Percentiles rank a stretch among this genome's conserved stretches.
These are phyloP conservation scores for Cataglyphis altisquamis DNA, from an alignment of 2,888 invertebrate genomes.

Conservation along the genomic window DNA sequence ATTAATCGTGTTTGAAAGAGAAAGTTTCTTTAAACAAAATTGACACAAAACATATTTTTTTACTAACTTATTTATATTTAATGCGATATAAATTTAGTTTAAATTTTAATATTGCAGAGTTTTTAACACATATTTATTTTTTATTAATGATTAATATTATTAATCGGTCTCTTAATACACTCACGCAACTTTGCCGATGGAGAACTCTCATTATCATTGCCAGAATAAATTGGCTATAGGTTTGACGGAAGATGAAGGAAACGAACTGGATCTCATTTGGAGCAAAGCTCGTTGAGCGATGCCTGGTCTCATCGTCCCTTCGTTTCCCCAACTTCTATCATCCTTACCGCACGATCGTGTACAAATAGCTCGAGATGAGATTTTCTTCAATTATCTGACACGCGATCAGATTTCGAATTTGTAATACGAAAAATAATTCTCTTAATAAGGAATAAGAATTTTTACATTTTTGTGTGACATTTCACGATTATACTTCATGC, in stretches of 20 bases:
- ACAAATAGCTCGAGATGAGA: slow-evolving; percentile 58
- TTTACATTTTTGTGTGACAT: neutral
- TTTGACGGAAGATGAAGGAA: slow-evolving; percentile 63
- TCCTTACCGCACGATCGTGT: slow-evolving; percentile 52
- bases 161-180: neutral
- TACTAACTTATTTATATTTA: neutral
- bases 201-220: slow-evolving; percentile 44
- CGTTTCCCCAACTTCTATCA: slow-evolving; percentile 9
- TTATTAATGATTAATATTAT: neutral
- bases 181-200: neutral
- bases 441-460: neutral
- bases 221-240: slow-evolving; percentile 60
- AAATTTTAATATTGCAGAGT: neutral
- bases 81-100: neutral
- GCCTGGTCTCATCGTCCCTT: slow-evolving; percentile 51
- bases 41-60: neutral
- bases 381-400: slow-evolving; percentile 45
- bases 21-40: neutral
- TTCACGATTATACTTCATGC: neutral
- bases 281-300: slow-evolving; percentile 68
- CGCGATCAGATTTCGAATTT: neutral
- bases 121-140: neutral
- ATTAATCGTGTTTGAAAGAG: neutral
- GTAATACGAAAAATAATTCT: neutral
- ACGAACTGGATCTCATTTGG: slow-evolving; percentile 71